These are phyloP conservation scores for Cerceris rybyensis DNA, from an alignment of 2,888 invertebrate genomes.

Conservation along the genomic window DNA sequence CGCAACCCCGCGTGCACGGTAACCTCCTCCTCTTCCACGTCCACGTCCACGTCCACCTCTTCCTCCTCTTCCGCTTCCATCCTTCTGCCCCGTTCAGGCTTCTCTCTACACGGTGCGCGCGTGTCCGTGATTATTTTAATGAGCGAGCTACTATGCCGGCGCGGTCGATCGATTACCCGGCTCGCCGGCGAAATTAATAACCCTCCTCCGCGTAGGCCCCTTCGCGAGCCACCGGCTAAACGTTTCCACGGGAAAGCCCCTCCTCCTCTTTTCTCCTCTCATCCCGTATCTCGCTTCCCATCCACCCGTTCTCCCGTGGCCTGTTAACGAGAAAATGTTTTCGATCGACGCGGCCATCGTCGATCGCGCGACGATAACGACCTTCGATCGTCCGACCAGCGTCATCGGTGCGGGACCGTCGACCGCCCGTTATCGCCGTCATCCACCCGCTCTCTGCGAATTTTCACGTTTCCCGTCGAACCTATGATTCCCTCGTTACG, in stretches of 20 bases:
- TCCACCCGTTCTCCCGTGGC: not conserved
- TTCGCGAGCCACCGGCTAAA: slow-evolving; percentile 32
- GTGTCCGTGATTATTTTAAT: slow-evolving; percentile 70
- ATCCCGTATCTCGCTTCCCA: not conserved
- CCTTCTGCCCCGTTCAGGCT: too few species aligned
- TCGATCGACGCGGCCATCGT: slow-evolving; percentile 30
- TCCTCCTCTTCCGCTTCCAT: slow-evolving; percentile 24
- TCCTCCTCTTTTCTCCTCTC: not conserved
- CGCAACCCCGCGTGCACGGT: slow-evolving; percentile 58
- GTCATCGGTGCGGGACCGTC: slow-evolving; percentile 16
- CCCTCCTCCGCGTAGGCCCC: slow-evolving; percentile 21
- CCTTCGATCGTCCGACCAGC: slow-evolving; percentile 11
- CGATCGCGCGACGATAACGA: slow-evolving; percentile 36
- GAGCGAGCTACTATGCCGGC: slow-evolving; percentile 59
- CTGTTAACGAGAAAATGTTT: slow-evolving; percentile 59
- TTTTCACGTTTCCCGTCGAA: slow-evolving; percentile 10
- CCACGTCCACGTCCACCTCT: not conserved
- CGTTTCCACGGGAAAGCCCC: slow-evolving; percentile 41
- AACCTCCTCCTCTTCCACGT: slow-evolving; percentile 39
- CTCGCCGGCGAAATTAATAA: slow-evolving; percentile 70
- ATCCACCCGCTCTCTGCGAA: slow-evolving; percentile 27
- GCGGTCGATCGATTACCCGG: slow-evolving; percentile 66
- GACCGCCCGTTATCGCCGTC: slow-evolving; percentile 29
- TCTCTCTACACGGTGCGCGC: slow-evolving; percentile 46
- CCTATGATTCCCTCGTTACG: not conserved